Base-by-base conservation (phyloP, 2,888 invertebrate genomes). In the Melanostoma mellinum region DNA sequence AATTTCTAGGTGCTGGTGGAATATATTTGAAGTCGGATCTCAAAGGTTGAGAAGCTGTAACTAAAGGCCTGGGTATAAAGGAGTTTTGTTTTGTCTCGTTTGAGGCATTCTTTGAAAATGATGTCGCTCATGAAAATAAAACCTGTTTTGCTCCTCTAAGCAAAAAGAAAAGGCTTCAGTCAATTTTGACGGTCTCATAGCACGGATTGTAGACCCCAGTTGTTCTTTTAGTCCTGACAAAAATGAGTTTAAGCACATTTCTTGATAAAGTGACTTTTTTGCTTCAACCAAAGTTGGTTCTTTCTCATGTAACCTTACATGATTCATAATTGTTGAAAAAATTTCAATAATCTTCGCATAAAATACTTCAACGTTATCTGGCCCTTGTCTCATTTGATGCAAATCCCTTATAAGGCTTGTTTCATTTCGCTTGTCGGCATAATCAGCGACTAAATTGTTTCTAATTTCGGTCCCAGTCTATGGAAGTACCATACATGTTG, bases 171-270 rank as follows among this genome's bases (percentile, higher is more conserved):
- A 61, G 9, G 86, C 86, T 40, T 84, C 76, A 5, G 84, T 55
- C 32, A 87, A 44, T 6, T 76, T 61, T 30, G 20, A 72, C 35
- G 86, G 86, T 73, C 79, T 63, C 86, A 86, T 86, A 1, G 86
- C 71, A 9, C 86, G 71, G 36, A 86, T 75, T 33, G 85, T 86
- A 6, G 86, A 74, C 20, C 87, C 86, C 48, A 87, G 10, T 4
- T 85, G 86, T 60, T 86, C 86, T 32, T 50, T 86, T 44, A 87
- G 60, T 32, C 86, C 85, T 3, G 72, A 71, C 10, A 86, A 40
- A 56, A 86, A 87, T 10, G 73, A 58, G 42, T 86, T 86, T 6
- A 86, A 68, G 33, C 85, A 86, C 86, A 87, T 86, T 71, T 87
- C 86, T 20, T 67, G 58, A 50, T 85, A 85, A 4, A 86, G 52